Evolutionary conservation across 2,888 invertebrate species (phyloP), one percentile per base, ranked within the genome.

Genomic region (Subacronicta megacephala): DNA sequence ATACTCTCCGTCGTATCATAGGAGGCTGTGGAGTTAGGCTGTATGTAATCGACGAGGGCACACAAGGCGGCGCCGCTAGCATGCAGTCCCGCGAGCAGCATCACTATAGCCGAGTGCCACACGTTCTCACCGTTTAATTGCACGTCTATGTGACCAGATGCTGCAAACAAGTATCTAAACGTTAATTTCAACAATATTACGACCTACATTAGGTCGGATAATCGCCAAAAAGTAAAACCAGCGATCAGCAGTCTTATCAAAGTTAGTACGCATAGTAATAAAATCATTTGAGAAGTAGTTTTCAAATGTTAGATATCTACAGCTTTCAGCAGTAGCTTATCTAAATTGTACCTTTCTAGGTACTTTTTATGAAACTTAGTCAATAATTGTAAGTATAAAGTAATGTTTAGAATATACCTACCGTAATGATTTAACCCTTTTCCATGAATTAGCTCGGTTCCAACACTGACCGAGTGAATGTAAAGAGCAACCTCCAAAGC

Each of bases 381-480:
- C 7, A 10, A 10, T 26, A 9, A 26, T 10, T 26, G 10, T 26
- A 26, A 10, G 26, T 10, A 10, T 26, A 26, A 26, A 26, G 9
- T 26, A 9, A 26, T 26, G 9, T 26, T 26, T 26, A 10, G 12
- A 42, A 59, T 17, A 23, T 81, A 93, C 93, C 20, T 81, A 93
- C 93, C 93, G 68, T 83, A 93, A 76, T 84, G 82, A 74, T 93
- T 91, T 33, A 94, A 76, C 58, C 90, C 93, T 82, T 93, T 94
- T 50, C 93, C 93, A 59, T 83, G 84, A 67, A 94, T 83, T 6
- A 92, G 71, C 79, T 93, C 93, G 12, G 92, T 89, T 35, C 93
- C 93, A 10, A 88, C 77, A 65, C 91, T 80, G 7, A 87, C 80
- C 5, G 91, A 84, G 75, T 94, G 93, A 46, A 92, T 87, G 70